Evolutionary conservation across 92 coral and sea anemone species (phyloP), one percentile per base, ranked within the genome.

Genomic region (Heliopora coerulea): DNA sequence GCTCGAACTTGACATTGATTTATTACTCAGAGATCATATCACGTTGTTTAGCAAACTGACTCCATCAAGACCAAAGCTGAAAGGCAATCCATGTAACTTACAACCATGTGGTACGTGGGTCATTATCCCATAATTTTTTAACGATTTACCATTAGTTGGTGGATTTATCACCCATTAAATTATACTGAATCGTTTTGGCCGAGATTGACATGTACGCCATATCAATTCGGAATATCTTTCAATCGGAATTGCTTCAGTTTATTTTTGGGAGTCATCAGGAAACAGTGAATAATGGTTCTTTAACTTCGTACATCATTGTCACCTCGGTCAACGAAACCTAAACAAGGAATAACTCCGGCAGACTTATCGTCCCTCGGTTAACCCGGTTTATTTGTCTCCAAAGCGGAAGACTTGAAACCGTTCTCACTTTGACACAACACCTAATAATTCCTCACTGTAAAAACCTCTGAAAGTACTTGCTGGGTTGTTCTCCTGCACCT

Each of bases 351-450:
- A 32, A 44, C n/a, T 9, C 18, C 32, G 56, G 30, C 56, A 65
- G 72, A 65, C 72, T 39, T 25, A 35, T 39, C 72, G 72, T 39
- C 72, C 74, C 59, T 67, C 32, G 27, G 40, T 27, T n/a, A 12
- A 44, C 54, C 74, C 44, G 58, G 37, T 65, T 65, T 65, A 54
- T 67, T 41, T 44, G 48, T 67, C 42, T 2, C 52, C 14, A 27
- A 67, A 49, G 59, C 74, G 74, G 74, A 67, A 67, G 29, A 67
- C 54, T 56, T 56, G 74, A 67, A 15, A 46, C 30, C 74, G 27
- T 67, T 54, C 48, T 48, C 74, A 56, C 74, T 44, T 59, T 67
- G 30, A 5, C 29, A 67, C 35, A 33, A 67, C 74, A 67, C 74
- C 74, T 67, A 24, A 67, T 67, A 39, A 67, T 26, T 21, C 21